phyloP scores from a whole-genome alignment of 1,140 invertebrate species.

The Pogonognathellus flavescens region DNA sequence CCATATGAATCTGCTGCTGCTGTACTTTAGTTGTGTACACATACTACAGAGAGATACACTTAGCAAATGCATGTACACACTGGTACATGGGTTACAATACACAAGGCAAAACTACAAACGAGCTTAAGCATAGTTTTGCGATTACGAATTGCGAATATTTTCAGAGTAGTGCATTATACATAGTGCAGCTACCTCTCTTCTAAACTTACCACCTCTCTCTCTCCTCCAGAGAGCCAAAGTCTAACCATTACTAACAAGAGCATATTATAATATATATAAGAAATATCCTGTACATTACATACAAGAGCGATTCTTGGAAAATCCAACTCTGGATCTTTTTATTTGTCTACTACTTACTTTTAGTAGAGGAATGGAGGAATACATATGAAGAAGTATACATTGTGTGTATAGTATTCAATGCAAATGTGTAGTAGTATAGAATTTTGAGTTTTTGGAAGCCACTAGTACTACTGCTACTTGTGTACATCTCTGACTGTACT shows the following conservation, averaged over 20 bases:
- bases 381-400: neutral
- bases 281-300: neutral
- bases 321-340: conserved; percentile 6
- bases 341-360: neutral
- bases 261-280: too few species aligned
- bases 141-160: conserved; percentile 22
- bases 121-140: neutral
- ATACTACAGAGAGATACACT: neutral
- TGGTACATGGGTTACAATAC: neutral
- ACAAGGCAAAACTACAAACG: neutral
- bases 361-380: neutral
- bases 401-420: neutral
- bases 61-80: neutral
- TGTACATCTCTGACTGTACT: neutral
- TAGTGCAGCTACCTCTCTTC: too few species aligned
- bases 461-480: too few species aligned
- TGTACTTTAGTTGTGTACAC: neutral
- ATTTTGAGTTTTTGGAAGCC: too few species aligned
- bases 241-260: conserved; percentile 1
- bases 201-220: neutral
- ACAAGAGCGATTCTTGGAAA: conserved; percentile 27
- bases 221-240: conserved; percentile 12
- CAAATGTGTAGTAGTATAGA: too few species aligned
- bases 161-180: too few species aligned
- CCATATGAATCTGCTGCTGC: neutral